These are phyloP conservation scores for Phrynocephalus forsythii DNA, from an alignment of 2,797 vertebrate species.

Conservation along the genomic window DNA sequence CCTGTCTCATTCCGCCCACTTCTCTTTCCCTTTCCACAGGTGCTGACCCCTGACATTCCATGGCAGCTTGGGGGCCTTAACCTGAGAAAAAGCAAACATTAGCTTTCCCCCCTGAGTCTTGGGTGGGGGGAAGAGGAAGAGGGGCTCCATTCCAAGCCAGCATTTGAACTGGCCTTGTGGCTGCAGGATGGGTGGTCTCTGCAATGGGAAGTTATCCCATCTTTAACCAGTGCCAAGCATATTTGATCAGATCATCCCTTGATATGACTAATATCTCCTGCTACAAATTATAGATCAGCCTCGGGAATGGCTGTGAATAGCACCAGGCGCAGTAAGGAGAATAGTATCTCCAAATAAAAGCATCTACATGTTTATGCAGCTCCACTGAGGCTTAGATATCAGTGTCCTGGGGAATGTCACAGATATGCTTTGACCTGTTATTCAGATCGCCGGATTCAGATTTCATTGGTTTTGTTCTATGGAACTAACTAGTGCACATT, in stretches of 20 bases:
- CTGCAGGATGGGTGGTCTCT: constrained; percentile 39
- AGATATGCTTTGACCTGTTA: not conserved
- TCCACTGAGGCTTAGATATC: not conserved
- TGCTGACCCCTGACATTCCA: constrained; percentile 71
- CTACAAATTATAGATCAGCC: not conserved
- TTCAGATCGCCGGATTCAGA: not conserved
- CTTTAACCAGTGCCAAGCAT: not conserved
- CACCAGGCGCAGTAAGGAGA: not conserved
- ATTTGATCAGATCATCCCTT: not conserved
- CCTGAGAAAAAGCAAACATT: constrained; percentile 64
- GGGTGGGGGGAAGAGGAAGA: not conserved
- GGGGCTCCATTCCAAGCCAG: constrained; percentile 20
- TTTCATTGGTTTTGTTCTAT: not conserved
- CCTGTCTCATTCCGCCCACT: constrained; percentile 5
- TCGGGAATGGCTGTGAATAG: not conserved
- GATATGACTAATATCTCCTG: not conserved
- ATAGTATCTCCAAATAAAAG: not conserved
- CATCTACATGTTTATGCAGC: not conserved
- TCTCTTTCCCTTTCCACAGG: constrained; percentile 47
- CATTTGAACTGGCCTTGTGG: constrained; percentile 42
- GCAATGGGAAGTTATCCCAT: not conserved
- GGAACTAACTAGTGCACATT: not conserved
- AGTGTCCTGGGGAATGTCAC: not conserved
- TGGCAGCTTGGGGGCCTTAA: constrained; percentile 52
- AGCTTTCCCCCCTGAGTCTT: constrained; percentile 21